A percentile compares a stretch with the other conserved stretches of the same genome.
These are phyloP conservation scores for Lithosia quadra DNA, from an alignment of 2,888 invertebrate genomes.

Conservation along the genomic window DNA sequence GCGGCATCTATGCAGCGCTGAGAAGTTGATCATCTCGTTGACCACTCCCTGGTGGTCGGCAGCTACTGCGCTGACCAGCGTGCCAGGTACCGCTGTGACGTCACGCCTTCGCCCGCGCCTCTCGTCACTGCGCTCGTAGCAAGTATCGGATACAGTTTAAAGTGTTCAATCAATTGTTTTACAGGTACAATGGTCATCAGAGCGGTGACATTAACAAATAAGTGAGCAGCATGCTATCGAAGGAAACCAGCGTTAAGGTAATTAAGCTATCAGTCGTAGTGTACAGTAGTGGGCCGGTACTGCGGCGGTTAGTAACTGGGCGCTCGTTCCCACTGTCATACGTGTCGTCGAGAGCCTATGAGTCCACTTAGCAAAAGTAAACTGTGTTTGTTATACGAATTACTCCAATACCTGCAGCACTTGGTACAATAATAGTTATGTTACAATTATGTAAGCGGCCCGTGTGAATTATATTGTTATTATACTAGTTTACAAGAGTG, in stretches of 20 bases:
- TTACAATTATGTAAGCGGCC: neutral
- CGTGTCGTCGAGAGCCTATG: neutral
- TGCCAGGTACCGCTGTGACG: too few relatives aligned
- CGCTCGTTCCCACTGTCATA: neutral
- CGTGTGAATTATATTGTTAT: neutral
- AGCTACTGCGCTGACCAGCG: too few relatives aligned
- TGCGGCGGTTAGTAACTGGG: neutral
- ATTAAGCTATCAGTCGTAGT: neutral
- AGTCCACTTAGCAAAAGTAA: neutral
- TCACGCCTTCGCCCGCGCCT: neutral
- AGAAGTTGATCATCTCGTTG: too few relatives aligned
- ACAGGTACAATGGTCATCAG: constrained; percentile 33
- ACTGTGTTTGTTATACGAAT: neutral
- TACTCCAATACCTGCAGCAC: neutral
- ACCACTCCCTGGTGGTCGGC: too few relatives aligned
- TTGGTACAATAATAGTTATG: neutral
- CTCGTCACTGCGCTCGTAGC: neutral
- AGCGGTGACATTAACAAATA: constrained; percentile 16
- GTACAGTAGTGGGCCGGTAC: neutral
- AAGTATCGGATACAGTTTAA: neutral
- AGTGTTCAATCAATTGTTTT: constrained; percentile 1
- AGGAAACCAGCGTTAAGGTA: constrained; percentile 42
- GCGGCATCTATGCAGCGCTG: too few relatives aligned
- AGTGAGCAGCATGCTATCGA: constrained; percentile 31
- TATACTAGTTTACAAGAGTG: constrained; percentile 6